A percentile compares a stretch with the other conserved stretches of the same genome.
These are phyloP conservation scores for Drosophila gunungcola DNA, from an alignment of 1,140 invertebrate genomes.

Conservation along the genomic window DNA sequence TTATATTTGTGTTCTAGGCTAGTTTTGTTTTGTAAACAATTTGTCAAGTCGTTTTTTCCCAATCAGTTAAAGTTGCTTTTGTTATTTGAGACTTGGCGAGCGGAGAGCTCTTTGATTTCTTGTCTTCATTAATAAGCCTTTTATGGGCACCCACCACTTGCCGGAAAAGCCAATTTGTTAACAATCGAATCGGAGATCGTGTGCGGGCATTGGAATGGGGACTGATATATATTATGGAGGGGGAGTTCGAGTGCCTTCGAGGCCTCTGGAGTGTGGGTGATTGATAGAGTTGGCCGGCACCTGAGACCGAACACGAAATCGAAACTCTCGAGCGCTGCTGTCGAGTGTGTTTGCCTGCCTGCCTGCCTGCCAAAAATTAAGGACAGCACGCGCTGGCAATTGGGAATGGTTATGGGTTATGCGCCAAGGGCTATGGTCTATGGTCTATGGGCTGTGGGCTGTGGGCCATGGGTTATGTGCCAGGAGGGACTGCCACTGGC, in stretches of 20 bases:
- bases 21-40: too few relatives aligned
- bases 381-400: conserved; percentile 61
- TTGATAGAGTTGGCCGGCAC: conserved; percentile 48
- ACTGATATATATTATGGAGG: background rate
- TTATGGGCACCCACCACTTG: background rate
- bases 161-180: conserved; percentile 47
- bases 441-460: conserved; percentile 5
- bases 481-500: conserved; percentile 1
- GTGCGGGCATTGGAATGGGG: background rate
- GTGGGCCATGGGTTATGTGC: conserved; percentile 18
- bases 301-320: conserved; percentile 38
- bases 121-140: conserved; percentile 21
- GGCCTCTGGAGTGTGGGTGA: conserved; percentile 12
- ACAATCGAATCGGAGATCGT: conserved; percentile 38
- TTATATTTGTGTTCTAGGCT: too few relatives aligned
- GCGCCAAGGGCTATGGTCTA: conserved; percentile 25
- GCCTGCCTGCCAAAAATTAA: conserved; percentile 60
- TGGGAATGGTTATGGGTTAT: conserved; percentile 41
- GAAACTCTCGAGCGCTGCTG: conserved; percentile 13
- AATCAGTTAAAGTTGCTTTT: background rate
- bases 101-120: background rate
- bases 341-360: conserved; percentile 50
- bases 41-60: too few relatives aligned
- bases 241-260: background rate
- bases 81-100: background rate